phyloP scores from a whole-genome alignment of 1,140 invertebrate genomes.

The Tetramorium simillimum region DNA sequence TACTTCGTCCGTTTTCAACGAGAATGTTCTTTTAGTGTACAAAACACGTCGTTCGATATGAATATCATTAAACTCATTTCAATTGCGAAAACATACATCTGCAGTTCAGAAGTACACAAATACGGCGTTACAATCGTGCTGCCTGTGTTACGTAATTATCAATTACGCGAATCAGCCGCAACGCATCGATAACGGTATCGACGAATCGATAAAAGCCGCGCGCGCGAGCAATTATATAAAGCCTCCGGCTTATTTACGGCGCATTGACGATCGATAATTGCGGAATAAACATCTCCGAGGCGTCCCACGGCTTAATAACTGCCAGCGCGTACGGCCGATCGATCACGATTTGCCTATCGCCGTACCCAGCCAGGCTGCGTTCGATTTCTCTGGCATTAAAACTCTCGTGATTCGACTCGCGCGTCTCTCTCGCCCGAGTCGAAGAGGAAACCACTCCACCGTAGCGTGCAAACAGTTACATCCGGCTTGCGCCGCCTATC shows the following conservation, averaged over 20 bases:
- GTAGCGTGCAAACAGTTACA: constrained; percentile 29
- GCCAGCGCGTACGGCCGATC: not conserved
- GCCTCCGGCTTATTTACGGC: constrained; percentile 1
- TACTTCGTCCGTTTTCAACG: no score
- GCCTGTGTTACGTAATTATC: not conserved
- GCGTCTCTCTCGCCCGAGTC: no score
- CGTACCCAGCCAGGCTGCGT: not conserved
- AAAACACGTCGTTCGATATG: not conserved
- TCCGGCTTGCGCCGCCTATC: constrained; percentile 24
- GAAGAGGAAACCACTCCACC: constrained; percentile 16
- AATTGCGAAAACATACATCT: not conserved
- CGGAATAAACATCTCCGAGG: constrained; percentile 35
- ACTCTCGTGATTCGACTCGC: not conserved
- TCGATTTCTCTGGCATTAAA: constrained; percentile 29
- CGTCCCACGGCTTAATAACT: not conserved
- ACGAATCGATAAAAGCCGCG: not conserved
- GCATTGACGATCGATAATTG: constrained; percentile 19
- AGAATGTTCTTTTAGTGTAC: no score
- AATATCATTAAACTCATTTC: not conserved
- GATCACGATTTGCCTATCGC: constrained; percentile 12
- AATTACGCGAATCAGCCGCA: not conserved
- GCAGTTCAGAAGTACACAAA: not conserved
- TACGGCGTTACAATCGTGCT: not conserved
- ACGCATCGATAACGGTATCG: not conserved
- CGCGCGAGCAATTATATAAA: constrained; percentile 3